phyloP scores from a whole-genome alignment of 2,113 vertebrate genomes.

The Bubo scandiacus region DNA sequence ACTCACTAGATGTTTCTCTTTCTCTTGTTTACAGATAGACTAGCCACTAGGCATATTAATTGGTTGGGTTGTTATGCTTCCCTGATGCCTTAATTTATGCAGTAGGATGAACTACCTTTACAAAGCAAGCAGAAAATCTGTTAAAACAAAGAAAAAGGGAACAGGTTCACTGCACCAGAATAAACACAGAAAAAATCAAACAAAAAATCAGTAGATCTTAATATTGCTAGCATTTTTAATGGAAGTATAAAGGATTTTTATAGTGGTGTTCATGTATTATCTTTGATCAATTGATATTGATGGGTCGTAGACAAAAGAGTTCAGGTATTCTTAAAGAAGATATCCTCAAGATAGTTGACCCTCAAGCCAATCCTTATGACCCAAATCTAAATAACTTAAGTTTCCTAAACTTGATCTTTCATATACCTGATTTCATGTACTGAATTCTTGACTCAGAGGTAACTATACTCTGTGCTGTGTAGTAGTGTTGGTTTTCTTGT shows the following conservation, averaged over 20 bases:
- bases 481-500: neutral
- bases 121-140: neutral
- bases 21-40: neutral
- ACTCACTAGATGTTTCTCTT: conserved; percentile 8
- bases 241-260: neutral
- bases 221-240: neutral
- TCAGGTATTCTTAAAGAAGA: neutral
- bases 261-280: neutral
- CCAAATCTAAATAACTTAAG: accelerated
- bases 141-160: neutral
- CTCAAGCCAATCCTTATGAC: neutral
- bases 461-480: neutral
- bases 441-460: neutral
- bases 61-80: neutral
- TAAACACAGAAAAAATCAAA: neutral
- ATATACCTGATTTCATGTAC: neutral
- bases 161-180: neutral
- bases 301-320: neutral
- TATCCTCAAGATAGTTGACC: neutral
- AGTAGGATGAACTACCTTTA: neutral
- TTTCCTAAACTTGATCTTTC: neutral
- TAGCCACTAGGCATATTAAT: neutral
- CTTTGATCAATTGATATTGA: neutral
- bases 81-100: neutral
- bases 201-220: neutral